Evolutionary conservation across 2,888 invertebrate species (phyloP).

Genomic region (Lasioglossum oenotherae): DNA sequence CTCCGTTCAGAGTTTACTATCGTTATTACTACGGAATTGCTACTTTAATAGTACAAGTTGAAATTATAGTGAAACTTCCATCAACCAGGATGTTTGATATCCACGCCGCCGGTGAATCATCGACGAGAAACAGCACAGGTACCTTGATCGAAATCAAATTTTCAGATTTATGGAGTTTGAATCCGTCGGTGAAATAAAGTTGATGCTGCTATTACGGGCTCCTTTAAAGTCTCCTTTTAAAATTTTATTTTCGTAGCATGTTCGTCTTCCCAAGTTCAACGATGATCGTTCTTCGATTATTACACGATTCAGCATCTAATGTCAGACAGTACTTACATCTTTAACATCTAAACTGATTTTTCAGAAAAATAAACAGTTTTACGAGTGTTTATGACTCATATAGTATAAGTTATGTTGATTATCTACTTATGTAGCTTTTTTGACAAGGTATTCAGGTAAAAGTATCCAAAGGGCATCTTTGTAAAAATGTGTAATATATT

Average conservation of each 20-base stretch:
- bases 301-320: not conserved
- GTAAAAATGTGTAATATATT: too few relatives aligned
- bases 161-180: not conserved
- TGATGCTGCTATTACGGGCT: not conserved
- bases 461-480: too few relatives aligned
- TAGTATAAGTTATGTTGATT: too few relatives aligned
- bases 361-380: too few relatives aligned
- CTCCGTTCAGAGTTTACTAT: slow-evolving; percentile 47
- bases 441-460: too few relatives aligned
- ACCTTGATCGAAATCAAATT: slow-evolving; percentile 6
- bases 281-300: not conserved
- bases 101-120: slow-evolving; percentile 13
- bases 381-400: too few relatives aligned
- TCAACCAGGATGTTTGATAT: slow-evolving; percentile 31
- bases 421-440: too few relatives aligned
- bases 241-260: not conserved
- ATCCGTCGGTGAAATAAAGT: slow-evolving; percentile 3
- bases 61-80: slow-evolving; percentile 22
- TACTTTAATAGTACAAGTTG: slow-evolving; percentile 36
- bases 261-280: not conserved
- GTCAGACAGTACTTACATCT: not conserved
- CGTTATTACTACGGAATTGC: slow-evolving; percentile 32
- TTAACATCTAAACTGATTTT: not conserved
- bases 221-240: not conserved
- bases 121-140: slow-evolving; percentile 7